Evolutionary conservation across 2,797 vertebrate genomes (phyloP).

Genomic region (Phoeniculus purpureus): DNA sequence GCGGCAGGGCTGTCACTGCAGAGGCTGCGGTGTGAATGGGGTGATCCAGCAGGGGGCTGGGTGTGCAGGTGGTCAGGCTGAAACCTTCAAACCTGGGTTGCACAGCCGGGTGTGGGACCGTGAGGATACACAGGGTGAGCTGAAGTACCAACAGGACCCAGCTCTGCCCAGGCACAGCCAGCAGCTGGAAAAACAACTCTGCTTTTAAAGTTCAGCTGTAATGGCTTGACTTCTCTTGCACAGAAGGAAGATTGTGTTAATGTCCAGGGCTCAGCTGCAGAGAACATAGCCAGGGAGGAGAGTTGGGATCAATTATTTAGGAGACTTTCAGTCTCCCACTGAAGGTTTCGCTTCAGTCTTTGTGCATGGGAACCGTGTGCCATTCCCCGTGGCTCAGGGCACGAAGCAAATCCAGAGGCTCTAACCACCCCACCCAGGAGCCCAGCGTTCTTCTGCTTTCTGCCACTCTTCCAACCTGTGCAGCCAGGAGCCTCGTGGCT

Average conservation of each 20-base stretch:
- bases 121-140: not conserved
- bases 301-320: not conserved
- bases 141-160: not conserved
- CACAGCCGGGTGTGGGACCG: not conserved
- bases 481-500: not conserved
- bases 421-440: not conserved
- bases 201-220: not conserved
- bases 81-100: not conserved
- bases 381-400: not conserved
- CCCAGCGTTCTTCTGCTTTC: not conserved
- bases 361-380: not conserved
- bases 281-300: not conserved
- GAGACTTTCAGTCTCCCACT: not conserved
- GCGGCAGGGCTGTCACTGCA: rapidly evolving
- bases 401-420: not conserved
- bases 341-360: not conserved
- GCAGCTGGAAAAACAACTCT: not conserved
- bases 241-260: not conserved
- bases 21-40: not conserved
- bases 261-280: not conserved
- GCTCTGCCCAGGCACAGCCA: rapidly evolving
- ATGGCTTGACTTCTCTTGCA: not conserved
- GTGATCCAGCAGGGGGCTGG: not conserved
- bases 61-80: not conserved
- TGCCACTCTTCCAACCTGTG: not conserved